Percentiles rank a stretch among this genome's conserved stretches.
phyloP scores from a whole-genome alignment of 2,888 invertebrate genomes.

The Cryptops parisi region DNA sequence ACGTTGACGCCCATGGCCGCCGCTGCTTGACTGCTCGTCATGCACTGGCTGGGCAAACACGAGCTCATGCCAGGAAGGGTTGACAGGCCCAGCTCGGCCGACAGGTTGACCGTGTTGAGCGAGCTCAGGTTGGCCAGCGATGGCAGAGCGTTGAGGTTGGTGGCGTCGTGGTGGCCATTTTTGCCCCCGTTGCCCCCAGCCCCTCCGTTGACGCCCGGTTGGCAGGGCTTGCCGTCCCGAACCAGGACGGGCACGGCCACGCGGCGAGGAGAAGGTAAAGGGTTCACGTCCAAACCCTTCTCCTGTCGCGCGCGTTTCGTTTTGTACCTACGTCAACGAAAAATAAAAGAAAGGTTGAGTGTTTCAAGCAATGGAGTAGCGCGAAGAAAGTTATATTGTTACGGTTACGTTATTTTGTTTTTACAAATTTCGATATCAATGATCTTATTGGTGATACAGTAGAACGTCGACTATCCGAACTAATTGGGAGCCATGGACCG shows the following conservation, averaged over 20 bases:
- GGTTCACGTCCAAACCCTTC: constrained; percentile 48
- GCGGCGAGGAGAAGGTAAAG: constrained; percentile 66
- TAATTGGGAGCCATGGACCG: too few species aligned
- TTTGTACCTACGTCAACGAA: too few species aligned
- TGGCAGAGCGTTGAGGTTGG: neutral
- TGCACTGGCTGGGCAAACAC: constrained; percentile 15
- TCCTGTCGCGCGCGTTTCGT: constrained; percentile 96
- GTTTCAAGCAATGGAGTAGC: too few species aligned
- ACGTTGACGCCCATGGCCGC: constrained; percentile 20
- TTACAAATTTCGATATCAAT: too few species aligned
- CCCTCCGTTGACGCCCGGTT: constrained; percentile 17
- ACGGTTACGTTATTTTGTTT: too few species aligned
- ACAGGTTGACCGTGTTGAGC: neutral
- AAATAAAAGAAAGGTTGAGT: too few species aligned
- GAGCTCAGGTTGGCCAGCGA: constrained; percentile 1
- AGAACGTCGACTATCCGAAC: too few species aligned
- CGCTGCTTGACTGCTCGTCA: constrained; percentile 15
- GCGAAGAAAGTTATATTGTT: too few species aligned
- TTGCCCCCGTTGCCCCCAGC: too few species aligned
- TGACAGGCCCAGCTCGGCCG: neutral
- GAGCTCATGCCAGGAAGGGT: constrained; percentile 5
- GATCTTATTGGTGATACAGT: too few species aligned
- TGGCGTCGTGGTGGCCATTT: neutral
- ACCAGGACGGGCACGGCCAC: constrained; percentile 91
- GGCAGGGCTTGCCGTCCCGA: constrained; percentile 83